phyloP scores from a whole-genome alignment of 1,140 invertebrate species.

The Camponotus floridanus region DNA sequence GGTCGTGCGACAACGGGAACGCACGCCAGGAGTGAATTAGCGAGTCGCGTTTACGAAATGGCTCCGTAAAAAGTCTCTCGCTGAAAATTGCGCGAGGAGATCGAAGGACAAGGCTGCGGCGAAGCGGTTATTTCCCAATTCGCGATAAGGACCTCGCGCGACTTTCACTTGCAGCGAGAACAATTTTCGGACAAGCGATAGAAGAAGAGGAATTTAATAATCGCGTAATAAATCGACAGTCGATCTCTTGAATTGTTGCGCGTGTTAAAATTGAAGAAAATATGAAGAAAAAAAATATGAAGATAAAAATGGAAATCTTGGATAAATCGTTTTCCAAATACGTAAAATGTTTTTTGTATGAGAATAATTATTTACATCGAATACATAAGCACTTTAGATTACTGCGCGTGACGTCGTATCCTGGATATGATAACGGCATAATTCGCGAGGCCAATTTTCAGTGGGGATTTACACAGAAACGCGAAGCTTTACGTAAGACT shows the following conservation, averaged over 20 bases:
- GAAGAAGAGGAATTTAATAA: no score
- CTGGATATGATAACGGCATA: constrained; percentile 47
- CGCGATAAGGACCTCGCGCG: constrained; percentile 15
- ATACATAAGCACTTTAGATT: background rate
- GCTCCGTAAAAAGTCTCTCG: background rate
- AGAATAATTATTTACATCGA: background rate
- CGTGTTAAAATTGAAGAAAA: background rate
- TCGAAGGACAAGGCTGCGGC: constrained; percentile 48
- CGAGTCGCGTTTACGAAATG: constrained; percentile 40
- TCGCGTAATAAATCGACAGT: background rate
- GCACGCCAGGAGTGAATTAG: constrained; percentile 44
- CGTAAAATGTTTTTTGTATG: background rate
- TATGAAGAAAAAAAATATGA: background rate
- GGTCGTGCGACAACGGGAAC: constrained; percentile 8
- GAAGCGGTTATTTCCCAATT: constrained; percentile 31
- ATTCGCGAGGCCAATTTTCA: constrained; percentile 48
- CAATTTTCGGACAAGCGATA: background rate
- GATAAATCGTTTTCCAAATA: background rate
- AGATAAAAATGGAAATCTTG: background rate
- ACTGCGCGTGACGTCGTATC: constrained; percentile 13
- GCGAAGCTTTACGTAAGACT: constrained; percentile 44
- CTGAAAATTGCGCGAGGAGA: constrained; percentile 28
- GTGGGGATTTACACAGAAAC: background rate
- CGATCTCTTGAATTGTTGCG: background rate
- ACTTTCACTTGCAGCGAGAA: constrained; percentile 13